These are phyloP conservation scores for Petroica traversi DNA, from an alignment of 2,113 vertebrate species.

Conservation along the genomic window DNA sequence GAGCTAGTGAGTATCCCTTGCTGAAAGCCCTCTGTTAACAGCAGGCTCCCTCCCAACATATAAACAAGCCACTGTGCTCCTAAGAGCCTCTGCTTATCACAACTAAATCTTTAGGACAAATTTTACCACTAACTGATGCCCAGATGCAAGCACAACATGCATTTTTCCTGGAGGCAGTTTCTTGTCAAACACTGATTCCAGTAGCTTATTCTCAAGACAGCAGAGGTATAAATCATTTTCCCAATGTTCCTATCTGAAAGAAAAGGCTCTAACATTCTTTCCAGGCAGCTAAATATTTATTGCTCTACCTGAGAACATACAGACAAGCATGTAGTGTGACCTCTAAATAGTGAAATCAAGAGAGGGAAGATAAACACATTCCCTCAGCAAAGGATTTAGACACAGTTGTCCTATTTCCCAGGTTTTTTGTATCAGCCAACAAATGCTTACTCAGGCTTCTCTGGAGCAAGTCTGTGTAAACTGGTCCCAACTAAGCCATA, in stretches of 20 bases:
- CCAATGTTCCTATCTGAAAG: neutral
- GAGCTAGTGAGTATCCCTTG: neutral
- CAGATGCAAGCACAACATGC: neutral
- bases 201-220: neutral
- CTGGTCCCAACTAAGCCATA: neutral
- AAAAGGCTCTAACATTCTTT: conserved; percentile 21
- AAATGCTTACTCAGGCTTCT: neutral
- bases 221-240: conserved; percentile 1
- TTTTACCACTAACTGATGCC: neutral
- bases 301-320: conserved; percentile 12
- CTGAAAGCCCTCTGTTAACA: neutral
- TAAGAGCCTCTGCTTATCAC: neutral
- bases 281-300: conserved; percentile 28
- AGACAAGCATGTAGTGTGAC: neutral
- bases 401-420: neutral
- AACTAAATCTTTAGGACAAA: neutral
- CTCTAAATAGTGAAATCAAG: neutral
- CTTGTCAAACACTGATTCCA: neutral
- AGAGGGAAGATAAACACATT: neutral
- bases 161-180: neutral
- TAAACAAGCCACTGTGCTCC: neutral
- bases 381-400: neutral
- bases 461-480: neutral
- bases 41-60: neutral
- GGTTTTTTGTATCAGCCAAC: neutral